Base-by-base conservation (phyloP, 2,113 vertebrate genomes). In the Henicopernis longicauda region DNA sequence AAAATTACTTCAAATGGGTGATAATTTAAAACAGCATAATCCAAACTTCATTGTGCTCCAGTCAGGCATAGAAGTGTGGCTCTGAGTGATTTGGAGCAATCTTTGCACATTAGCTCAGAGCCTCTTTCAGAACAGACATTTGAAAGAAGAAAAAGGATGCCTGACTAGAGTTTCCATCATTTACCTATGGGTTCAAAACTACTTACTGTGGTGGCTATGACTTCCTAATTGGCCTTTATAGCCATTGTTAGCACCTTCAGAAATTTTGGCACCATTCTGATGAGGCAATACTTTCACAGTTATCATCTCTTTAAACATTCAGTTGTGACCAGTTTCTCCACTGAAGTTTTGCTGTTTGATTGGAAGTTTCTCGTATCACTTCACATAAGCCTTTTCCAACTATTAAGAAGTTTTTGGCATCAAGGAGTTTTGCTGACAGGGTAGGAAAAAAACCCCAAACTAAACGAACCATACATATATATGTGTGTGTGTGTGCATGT, bases 1-100 rank as follows among this genome's bases (percentile, higher is more conserved):
- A 97, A 97, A 97, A 97, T 96, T 25, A 96, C 96, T 89, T 96
- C 27, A 91, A 96, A 98, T 94, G 81, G 93, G 79, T 94, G 95
- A 96, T 95, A 94, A 97, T 97, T 97, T 97, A 91, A 95, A 97
- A 38, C 87, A 93, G 79, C 81, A 94, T 95, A 96, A 96, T 94
- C 82, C 95, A 96, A 85, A 96, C 93, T 90, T 94, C 93, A 90
- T 58, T 96, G 86, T 95, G 72, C 49, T 79, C 34, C 77, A 92
- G 85, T 82, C 86, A 96, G 95, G 78, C 82, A 34, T 20, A 13
- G 77, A 72, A 94, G 65, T 58, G 38, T 73, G 62, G 89, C 83
- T 92, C 80, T 2, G 16, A 87, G 76, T 52, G 94, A 91, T 95
- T 42, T 82, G 83, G 86, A 96, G 82, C 83, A 95, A 94, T 95